Conservation (phyloP, 2,888 invertebrate genomes). For the Aphodius sticticus region DNA sequence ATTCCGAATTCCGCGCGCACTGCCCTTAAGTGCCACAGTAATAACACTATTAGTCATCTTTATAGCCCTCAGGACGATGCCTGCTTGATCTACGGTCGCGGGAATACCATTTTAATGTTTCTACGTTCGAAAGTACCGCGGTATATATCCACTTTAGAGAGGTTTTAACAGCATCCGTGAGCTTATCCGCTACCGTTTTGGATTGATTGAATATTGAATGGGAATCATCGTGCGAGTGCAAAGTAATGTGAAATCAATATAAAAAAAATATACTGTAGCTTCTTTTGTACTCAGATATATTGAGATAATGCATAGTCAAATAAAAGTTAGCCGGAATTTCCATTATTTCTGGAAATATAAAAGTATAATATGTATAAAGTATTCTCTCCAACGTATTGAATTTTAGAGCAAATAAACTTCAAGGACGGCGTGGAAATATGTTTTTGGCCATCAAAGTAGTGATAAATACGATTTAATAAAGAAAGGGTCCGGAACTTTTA, state of each 20-base stretch:
- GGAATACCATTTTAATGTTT: constrained; percentile 23
- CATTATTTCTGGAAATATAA: background rate
- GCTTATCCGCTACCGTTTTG: background rate
- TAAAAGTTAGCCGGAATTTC: no score
- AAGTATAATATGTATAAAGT: background rate
- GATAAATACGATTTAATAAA: constrained; percentile 4
- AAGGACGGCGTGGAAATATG: background rate
- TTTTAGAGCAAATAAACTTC: background rate
- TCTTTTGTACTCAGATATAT: background rate
- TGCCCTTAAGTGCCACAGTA: constrained; percentile 21
- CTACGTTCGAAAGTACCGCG: background rate
- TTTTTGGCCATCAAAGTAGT: background rate
- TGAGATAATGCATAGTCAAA: background rate
- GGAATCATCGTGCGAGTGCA: background rate
- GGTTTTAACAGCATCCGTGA: background rate
- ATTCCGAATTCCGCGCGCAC: constrained; percentile 17
- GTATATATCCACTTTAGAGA: background rate
- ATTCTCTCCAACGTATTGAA: background rate
- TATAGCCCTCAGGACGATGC: constrained; percentile 18
- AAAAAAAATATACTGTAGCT: background rate
- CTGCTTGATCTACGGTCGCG: constrained; percentile 5
- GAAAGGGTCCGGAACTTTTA: background rate
- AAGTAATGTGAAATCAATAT: background rate
- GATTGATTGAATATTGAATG: background rate
- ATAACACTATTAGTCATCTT: constrained; percentile 27